These are phyloP conservation scores for Sus scrofa DNA, from an alignment of 2,113 vertebrate genomes.

Conservation along the genomic window DNA sequence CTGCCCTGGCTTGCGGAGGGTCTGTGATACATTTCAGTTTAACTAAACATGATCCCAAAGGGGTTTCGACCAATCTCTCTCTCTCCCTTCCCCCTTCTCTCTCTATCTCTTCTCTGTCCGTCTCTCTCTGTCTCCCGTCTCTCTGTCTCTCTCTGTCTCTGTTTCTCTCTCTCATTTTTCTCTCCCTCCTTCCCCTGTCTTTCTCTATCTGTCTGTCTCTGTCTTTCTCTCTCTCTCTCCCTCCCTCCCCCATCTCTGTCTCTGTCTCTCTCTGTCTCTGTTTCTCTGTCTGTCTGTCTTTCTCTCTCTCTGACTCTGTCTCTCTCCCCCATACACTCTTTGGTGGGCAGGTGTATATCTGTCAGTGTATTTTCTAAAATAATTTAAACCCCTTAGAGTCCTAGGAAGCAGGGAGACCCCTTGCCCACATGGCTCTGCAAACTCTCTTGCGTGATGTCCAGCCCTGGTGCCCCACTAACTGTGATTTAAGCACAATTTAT, in stretches of 20 bases:
- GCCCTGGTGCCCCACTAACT: slow-evolving; percentile 58
- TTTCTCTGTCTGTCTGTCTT: too few species aligned
- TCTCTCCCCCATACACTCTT: neutral
- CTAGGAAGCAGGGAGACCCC: neutral
- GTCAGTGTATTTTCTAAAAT: neutral
- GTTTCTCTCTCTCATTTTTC: too few species aligned
- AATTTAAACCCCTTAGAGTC: neutral
- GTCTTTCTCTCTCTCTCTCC: too few species aligned
- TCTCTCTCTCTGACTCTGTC: too few species aligned
- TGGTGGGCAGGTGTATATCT: neutral
- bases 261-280: too few species aligned
- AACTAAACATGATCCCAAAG: neutral
- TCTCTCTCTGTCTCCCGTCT: too few species aligned
- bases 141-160: too few species aligned
- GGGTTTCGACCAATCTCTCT: neutral
- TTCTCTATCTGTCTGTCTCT: too few species aligned
- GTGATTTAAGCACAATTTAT: slow-evolving; percentile 82
- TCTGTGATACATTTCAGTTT: neutral
- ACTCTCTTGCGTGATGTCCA: slow-evolving; percentile 28
- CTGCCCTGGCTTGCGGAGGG: neutral
- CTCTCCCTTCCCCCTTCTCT: neutral
- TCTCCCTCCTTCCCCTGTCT: too few species aligned
- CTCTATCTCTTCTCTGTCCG: too few species aligned
- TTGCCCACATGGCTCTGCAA: neutral
- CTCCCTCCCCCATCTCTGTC: too few species aligned